A percentile compares a stretch with the other conserved stretches of the same genome.
These are phyloP conservation scores for Aricia agestis DNA, from an alignment of 1,140 invertebrate genomes.

Conservation along the genomic window DNA sequence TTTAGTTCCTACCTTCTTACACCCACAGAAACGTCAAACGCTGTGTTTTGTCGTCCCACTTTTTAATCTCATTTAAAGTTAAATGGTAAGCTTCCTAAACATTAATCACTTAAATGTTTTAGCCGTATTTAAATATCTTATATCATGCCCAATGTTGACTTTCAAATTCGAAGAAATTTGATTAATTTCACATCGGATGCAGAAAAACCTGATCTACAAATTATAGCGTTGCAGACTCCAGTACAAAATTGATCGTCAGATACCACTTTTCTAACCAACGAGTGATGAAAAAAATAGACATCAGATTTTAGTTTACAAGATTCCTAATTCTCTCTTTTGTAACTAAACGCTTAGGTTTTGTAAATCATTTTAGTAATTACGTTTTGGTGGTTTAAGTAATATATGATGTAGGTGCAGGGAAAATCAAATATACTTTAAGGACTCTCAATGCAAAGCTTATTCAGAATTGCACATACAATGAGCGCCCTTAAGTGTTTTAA, in stretches of 20 bases:
- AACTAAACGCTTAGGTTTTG: no score
- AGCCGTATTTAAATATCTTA: background rate
- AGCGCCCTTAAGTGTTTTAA: constrained; percentile 45
- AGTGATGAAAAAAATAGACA: no score
- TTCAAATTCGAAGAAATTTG: constrained; percentile 5
- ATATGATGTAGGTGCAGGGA: background rate
- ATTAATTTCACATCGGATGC: background rate
- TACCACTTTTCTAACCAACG: no score
- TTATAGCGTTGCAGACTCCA: no score
- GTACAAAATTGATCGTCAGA: no score
- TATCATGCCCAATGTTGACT: background rate
- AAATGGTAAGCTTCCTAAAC: background rate
- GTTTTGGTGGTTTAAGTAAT: no score
- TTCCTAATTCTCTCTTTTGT: no score
- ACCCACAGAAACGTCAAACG: no score
- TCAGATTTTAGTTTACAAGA: no score
- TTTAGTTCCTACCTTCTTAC: no score
- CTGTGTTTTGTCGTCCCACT: background rate
- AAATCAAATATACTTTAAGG: background rate
- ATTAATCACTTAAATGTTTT: background rate
- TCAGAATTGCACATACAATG: constrained; percentile 35
- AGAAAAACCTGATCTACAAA: background rate
- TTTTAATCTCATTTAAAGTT: background rate
- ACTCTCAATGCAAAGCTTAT: constrained; percentile 14
- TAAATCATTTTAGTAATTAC: no score